These are phyloP conservation scores for Hemibagrus guttatus DNA, from an alignment of 2,797 vertebrate species.

Conservation along the genomic window DNA sequence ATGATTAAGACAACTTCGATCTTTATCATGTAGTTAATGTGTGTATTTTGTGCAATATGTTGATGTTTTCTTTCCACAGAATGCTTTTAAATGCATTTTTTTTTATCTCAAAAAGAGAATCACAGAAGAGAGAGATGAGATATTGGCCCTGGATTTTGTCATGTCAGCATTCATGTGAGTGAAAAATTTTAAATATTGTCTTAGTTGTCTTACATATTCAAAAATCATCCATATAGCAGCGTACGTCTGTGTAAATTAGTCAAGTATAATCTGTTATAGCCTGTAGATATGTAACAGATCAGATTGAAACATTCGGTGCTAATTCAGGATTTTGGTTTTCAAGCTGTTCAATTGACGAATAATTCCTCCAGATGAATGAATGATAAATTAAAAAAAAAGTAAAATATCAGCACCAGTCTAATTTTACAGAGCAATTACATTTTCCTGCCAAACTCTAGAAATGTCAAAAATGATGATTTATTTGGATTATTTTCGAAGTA, in stretches of 20 bases:
- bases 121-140: not conserved
- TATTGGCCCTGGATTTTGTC: not conserved
- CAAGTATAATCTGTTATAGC: not conserved
- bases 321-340: not conserved
- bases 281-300: not conserved
- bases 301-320: not conserved
- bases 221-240: not conserved
- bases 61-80: not conserved
- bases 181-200: not conserved
- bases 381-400: not conserved
- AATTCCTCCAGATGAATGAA: not conserved
- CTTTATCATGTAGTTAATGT: not conserved
- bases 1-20: constrained; percentile 28
- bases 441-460: not conserved
- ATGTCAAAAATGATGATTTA: not conserved
- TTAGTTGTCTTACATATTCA: too few species aligned
- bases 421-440: not conserved
- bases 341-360: not conserved
- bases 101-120: not conserved
- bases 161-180: not conserved
- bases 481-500: not conserved
- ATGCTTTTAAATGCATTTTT: not conserved
- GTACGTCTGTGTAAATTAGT: not conserved
- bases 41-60: not conserved
- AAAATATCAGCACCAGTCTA: not conserved